Conservation (phyloP, 2,797 vertebrate species). For the Fratercula arctica region DNA sequence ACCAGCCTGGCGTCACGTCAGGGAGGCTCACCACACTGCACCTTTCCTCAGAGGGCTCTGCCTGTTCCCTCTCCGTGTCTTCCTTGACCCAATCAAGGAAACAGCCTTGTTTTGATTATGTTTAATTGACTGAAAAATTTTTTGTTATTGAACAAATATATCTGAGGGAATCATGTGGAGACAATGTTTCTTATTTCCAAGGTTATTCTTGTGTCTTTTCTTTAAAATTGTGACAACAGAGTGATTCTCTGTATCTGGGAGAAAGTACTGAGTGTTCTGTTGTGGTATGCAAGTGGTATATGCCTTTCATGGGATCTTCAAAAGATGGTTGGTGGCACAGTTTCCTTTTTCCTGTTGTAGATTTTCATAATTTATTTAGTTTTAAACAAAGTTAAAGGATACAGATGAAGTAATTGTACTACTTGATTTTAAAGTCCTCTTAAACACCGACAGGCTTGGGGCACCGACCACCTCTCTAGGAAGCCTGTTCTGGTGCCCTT, state of each 20-base stretch:
- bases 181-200: not conserved
- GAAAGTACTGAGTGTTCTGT: not conserved
- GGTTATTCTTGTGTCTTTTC: not conserved
- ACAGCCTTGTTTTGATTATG: not conserved
- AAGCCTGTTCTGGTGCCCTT: not conserved
- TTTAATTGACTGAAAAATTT: not conserved
- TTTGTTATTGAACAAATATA: not conserved
- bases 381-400: not conserved
- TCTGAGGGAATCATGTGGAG: not conserved
- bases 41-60: not conserved
- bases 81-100: not conserved
- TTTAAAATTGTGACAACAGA: not conserved
- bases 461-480: not conserved
- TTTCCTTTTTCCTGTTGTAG: not conserved
- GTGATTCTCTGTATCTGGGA: not conserved
- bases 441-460: not conserved
- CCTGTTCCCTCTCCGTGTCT: not conserved
- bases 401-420: rapidly evolving
- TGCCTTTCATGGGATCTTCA: not conserved
- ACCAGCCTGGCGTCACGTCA: not conserved
- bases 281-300: rapidly evolving
- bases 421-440: not conserved
- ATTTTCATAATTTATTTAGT: not conserved
- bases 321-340: not conserved
- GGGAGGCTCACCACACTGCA: not conserved